Percentiles rank a stretch among this genome's conserved stretches.
Evolutionary conservation across 2,797 vertebrate genomes (phyloP).

Genomic region (Sebastiscus albofasciatus): DNA sequence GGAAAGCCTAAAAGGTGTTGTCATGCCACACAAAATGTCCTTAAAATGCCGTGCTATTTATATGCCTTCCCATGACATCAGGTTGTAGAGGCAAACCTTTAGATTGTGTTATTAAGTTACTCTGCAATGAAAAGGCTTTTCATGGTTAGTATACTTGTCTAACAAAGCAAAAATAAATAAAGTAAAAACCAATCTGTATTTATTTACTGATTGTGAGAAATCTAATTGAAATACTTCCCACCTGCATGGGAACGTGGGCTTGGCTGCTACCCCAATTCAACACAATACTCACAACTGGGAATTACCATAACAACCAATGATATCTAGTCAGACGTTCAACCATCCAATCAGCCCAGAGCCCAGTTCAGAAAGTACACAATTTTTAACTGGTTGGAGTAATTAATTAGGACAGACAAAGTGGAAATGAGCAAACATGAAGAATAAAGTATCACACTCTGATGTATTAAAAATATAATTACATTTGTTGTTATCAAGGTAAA

Average conservation of each 20-base stretch:
- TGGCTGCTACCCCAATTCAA: too few species aligned
- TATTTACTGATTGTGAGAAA: background rate
- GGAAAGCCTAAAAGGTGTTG: too few species aligned
- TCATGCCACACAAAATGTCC: too few species aligned
- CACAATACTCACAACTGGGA: too few species aligned
- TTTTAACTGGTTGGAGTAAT: background rate
- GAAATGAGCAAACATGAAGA: background rate
- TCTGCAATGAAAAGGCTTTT: too few species aligned
- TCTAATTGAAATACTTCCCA: too few species aligned
- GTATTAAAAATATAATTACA: background rate
- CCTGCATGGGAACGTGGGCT: background rate
- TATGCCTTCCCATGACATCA: too few species aligned
- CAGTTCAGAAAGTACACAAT: background rate
- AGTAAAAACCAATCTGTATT: background rate
- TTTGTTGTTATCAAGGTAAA: too few species aligned
- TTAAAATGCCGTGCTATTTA: too few species aligned
- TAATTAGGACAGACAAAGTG: background rate
- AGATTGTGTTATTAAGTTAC: too few species aligned
- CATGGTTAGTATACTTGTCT: too few species aligned
- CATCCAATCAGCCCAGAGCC: background rate
- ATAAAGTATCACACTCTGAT: background rate
- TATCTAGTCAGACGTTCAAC: background rate
- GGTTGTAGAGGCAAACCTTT: too few species aligned
- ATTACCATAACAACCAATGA: background rate
- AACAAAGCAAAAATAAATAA: background rate